Evolutionary conservation across 2,888 invertebrate species (phyloP).

Genomic region (Lepidochitona cinerea): DNA sequence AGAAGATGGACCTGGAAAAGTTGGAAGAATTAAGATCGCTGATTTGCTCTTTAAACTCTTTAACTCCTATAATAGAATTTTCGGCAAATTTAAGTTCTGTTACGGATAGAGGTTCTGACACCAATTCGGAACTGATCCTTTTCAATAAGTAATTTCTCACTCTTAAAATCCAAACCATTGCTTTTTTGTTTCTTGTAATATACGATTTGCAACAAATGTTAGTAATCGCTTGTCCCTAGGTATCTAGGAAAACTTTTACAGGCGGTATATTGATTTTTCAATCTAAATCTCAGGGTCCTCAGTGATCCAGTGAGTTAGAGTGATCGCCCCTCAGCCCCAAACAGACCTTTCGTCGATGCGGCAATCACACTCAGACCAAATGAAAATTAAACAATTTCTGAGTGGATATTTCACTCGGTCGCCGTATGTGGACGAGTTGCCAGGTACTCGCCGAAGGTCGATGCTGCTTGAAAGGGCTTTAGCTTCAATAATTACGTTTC

Average conservation of each 20-base stretch:
- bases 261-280: slow-evolving; percentile 12
- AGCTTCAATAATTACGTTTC: too few species aligned
- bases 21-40: not conserved
- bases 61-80: not conserved
- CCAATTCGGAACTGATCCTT: not conserved
- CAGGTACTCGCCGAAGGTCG: too few species aligned
- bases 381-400: too few species aligned
- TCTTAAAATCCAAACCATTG: not conserved
- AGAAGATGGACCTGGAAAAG: not conserved
- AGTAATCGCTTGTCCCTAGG: not conserved
- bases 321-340: too few species aligned
- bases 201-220: slow-evolving; percentile 22
- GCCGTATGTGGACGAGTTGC: too few species aligned
- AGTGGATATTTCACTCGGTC: too few species aligned
- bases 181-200: not conserved
- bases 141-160: not conserved
- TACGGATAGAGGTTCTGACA: not conserved
- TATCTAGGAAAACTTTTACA: slow-evolving; percentile 14
- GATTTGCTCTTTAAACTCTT: not conserved
- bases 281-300: not conserved
- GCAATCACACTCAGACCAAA: too few species aligned
- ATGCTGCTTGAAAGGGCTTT: too few species aligned
- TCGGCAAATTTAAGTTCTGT: not conserved
- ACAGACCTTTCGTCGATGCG: too few species aligned
- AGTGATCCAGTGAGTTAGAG: too few species aligned